phyloP scores from a whole-genome alignment of 2,797 vertebrate species.

The Lutjanus campechanus region DNA sequence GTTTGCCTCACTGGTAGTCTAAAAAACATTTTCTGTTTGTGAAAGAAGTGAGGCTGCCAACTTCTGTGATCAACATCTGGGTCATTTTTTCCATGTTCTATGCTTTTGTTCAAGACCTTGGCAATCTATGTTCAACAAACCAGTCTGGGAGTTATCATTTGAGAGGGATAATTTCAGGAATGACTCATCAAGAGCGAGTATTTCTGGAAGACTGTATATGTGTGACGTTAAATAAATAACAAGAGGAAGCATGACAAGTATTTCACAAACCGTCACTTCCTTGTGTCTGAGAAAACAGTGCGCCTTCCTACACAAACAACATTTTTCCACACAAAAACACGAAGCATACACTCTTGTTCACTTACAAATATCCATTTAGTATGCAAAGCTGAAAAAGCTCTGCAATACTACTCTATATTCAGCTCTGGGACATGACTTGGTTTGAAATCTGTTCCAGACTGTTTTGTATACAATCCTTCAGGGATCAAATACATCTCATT shows the following conservation, averaged over 20 bases:
- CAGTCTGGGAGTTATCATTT: constrained; percentile 74
- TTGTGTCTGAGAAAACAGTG: constrained; percentile 61
- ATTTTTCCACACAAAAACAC: constrained; percentile 62
- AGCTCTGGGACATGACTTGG: constrained; percentile 39
- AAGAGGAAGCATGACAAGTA: constrained; percentile 60
- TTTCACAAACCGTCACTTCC: constrained; percentile 72
- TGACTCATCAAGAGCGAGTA: constrained; percentile 67
- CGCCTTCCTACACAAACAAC: constrained; percentile 60
- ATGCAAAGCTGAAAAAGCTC: constrained; percentile 41
- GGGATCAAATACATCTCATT: constrained; percentile 60
- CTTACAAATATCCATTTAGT: constrained; percentile 48
- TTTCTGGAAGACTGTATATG: constrained; percentile 60
- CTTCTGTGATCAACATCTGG: constrained; percentile 79
- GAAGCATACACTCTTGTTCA: constrained; percentile 63
- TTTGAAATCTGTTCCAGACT: constrained; percentile 64
- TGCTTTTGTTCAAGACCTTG: constrained; percentile 64
- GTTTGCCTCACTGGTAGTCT: constrained; percentile 80
- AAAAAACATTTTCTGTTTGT: constrained; percentile 81
- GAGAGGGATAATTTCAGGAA: constrained; percentile 65
- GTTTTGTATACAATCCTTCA: constrained; percentile 46
- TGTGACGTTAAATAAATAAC: constrained; percentile 76
- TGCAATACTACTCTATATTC: constrained; percentile 27
- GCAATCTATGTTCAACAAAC: constrained; percentile 70
- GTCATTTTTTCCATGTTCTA: constrained; percentile 67
- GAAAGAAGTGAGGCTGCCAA: constrained; percentile 68